Base-by-base conservation (phyloP, 1,140 invertebrate species). In the Bilobella aurantiaca region DNA sequence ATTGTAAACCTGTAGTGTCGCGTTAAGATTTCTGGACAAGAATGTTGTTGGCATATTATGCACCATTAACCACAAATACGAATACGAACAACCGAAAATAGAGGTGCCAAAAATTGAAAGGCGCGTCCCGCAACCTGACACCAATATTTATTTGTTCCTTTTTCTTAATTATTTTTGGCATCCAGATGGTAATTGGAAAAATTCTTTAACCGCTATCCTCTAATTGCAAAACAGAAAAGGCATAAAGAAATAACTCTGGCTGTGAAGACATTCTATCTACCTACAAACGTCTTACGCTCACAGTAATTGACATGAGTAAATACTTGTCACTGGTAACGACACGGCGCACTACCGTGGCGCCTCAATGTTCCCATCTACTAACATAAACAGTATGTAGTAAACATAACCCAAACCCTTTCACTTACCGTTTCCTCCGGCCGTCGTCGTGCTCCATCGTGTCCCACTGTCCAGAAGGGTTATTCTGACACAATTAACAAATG, bases 161-260 rank as follows among this genome's bases (percentile, higher is more conserved):
- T 25, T n/a, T 56, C 14, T 56, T 42, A n/a, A 56, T 56, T 56
- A 25, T 56, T 56, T 56, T 56, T 56, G 25, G 49, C 14, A n/a
- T 56, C 14, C 49, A 56, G 25, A 25, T 8, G 8, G 5, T n/a
- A 25, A 42, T 42, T 42, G 8, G 8, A 42, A 42, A n/a, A 12
- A 42, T 8, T n/a, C 37, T 12, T 42, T 12, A 42, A 42, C 8
- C n/a, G 8, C 37, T 42, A 42, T 12, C 8, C 8, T 42, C n/a
- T n/a, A n/a, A n/a, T n/a, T n/a, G n/a, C n/a, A n/a, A n/a, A 42
- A 42, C 34, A 42, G 34, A 18, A 42, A 42, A 42, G 18, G 34
- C 34, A 18, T 42, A 42, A 42, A 42, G n/a, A n/a, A n/a, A n/a
- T n/a, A n/a, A n/a, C n/a, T n/a, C n/a, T n/a, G n/a, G n/a, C n/a